These are phyloP conservation scores for Nysson spinosus DNA, from an alignment of 2,888 invertebrate genomes.

Conservation along the genomic window DNA sequence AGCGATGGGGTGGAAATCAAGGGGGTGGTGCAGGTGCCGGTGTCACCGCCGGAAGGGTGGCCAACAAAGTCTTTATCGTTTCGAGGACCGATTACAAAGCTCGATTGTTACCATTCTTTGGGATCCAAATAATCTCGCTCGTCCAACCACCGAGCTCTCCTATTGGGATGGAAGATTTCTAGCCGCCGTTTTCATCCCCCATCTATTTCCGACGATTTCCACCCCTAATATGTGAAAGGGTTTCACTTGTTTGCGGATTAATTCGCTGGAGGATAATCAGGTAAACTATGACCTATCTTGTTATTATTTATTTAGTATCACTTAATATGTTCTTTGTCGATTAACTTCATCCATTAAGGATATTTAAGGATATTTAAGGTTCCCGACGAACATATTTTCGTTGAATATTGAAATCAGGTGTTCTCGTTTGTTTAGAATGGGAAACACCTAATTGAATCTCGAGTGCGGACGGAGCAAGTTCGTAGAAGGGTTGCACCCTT, in stretches of 20 bases:
- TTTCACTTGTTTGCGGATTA: no score
- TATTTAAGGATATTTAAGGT: no score
- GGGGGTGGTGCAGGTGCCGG: slow-evolving; percentile 39
- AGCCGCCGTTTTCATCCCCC: slow-evolving; percentile 9
- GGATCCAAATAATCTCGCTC: slow-evolving; percentile 65
- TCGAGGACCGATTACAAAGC: slow-evolving; percentile 69
- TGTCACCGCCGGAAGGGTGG: slow-evolving; percentile 56
- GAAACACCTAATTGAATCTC: slow-evolving; percentile 17
- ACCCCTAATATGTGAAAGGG: no score
- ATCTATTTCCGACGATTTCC: background rate
- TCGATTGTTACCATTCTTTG: slow-evolving; percentile 66
- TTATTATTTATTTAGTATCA: no score
- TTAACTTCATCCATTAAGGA: no score
- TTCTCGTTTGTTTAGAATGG: no score
- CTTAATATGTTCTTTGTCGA: no score
- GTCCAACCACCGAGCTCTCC: slow-evolving; percentile 35
- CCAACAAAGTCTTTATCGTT: slow-evolving; percentile 70
- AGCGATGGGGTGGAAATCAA: slow-evolving; percentile 54
- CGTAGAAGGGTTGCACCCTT: slow-evolving; percentile 17
- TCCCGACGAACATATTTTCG: no score
- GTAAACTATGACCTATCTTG: no score
- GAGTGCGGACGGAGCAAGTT: background rate
- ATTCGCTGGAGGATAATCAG: no score
- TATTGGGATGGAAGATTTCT: slow-evolving; percentile 32
- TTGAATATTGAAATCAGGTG: no score